Evolutionary conservation across 2,797 vertebrate species (phyloP), one percentile per base, ranked within the genome.

Genomic region (Xenopus petersii): DNA sequence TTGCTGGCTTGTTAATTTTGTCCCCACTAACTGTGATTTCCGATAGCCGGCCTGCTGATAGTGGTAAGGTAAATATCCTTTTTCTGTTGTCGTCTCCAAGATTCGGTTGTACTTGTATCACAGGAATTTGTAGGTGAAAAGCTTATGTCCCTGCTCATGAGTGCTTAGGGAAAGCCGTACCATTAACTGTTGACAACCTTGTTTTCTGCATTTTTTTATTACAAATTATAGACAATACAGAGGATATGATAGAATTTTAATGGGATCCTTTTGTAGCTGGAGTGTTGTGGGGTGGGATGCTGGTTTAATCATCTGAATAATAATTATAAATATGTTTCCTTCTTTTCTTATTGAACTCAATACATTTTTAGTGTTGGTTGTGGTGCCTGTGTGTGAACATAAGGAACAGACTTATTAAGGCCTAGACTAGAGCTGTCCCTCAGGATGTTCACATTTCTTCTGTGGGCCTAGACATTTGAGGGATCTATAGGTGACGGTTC

Each of bases 1-100:
- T 98, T 97, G 95, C 97, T 94, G 96, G 95, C 85, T 94, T 97
- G 96, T 95, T 98, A 97, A 98, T 98, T 98, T 98, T 98, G 94
- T 98, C 96, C 94, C 95, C 97, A 93, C 93, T 97, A 95, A 94
- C 93, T 93, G 94, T 95, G 94, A 93, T 94, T 92, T 94, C 94
- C 82, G 95, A 92, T 89, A 94, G 93, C 91, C 94, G 93, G 93
- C 95, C 94, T 93, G 93, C 95, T 93, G 93, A 95, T 90, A 94
- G 94, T 96, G 92, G 90, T 92, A 96, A 98, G 97, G 97, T 98
- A 98, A 98, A 97, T 94, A 93, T 91, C 91, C 84, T 92, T 93
- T 92, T 91, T 51, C 15, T 88, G 82, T 92, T 90, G 89, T 92
- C 81, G 87, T 91, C 91, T 90, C 89, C 89, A 88, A 93, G 93